Evolutionary conservation across 2,113 vertebrate genomes (phyloP), one percentile per base, ranked within the genome.

Genomic region (Pterocles gutturalis): DNA sequence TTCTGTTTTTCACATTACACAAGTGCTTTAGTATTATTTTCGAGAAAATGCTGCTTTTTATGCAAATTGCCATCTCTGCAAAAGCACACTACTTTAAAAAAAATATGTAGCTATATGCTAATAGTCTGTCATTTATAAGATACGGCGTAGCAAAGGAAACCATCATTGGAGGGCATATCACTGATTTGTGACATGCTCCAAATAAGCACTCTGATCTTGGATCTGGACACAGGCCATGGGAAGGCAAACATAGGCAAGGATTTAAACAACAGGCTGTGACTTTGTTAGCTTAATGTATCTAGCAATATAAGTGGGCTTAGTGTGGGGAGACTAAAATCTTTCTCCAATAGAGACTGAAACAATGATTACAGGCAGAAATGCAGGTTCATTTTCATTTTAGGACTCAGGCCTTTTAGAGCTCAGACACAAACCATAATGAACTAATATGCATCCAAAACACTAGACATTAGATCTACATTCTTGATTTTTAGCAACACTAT

Each of bases 341-440:
- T 25, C 29, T 64, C 26, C 5, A 2, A 31, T 3, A n/a, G 12
- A 46, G 34, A 51, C 31, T n/a, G 22, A 88, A 69, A 33, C 1
- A 48, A 24, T 34, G 18, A 34, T 43, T 85, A 17, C 21, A 73
- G 11, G 14, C 46, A 8, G 17, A 82, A 86, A 20, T 18, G 7
- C 5, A 46, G 1, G 9, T 53, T 73, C 8, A 36, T 57, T 57
- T 91, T 43, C 2, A 21, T 48, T 41, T 61, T 79, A 31, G 10
- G 14, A 83, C 10, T 60, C 22, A 5, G 2, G 22, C 3, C 1
- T 75, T 76, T 46, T 55, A 57, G 19, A 33, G 10, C 28, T 90
- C 5, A 21, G 19, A 4, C 25, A 43, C 19, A 65, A 58, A 43
- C 1, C 0, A 0, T n/a, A 41, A 51, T 33, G 10, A 84, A 34